These are phyloP conservation scores for Cantharis lateralis DNA, from an alignment of 2,888 invertebrate genomes.

Conservation along the genomic window DNA sequence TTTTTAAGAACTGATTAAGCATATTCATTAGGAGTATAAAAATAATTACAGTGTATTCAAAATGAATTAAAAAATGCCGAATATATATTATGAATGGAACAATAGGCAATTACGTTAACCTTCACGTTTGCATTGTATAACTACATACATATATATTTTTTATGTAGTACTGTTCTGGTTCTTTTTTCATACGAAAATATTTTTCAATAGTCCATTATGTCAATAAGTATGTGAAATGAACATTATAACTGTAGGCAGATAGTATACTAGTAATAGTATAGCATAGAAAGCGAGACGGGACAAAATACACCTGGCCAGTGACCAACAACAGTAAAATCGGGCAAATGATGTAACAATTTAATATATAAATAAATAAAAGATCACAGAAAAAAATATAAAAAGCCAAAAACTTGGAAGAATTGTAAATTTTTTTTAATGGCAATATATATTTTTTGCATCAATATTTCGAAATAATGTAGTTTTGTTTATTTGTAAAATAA, in stretches of 20 bases:
- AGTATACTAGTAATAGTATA: not conserved
- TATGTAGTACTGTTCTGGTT: not conserved
- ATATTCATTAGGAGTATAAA: slow-evolving; percentile 4
- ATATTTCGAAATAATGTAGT: too few species aligned
- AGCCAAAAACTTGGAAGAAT: too few species aligned
- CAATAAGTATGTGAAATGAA: slow-evolving; percentile 3
- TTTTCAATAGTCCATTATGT: slow-evolving; percentile 7
- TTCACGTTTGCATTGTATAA: not conserved
- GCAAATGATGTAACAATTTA: not conserved
- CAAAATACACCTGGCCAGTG: not conserved
- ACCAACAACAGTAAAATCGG: not conserved
- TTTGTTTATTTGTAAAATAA: too few species aligned
- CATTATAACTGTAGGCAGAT: not conserved
- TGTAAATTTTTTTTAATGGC: too few species aligned
- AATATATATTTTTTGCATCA: too few species aligned
- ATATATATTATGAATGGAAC: slow-evolving; percentile 19
- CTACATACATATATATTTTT: not conserved
- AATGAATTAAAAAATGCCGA: slow-evolving; percentile 7
- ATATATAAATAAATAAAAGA: too few species aligned
- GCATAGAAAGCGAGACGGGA: not conserved
- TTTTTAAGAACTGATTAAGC: slow-evolving; percentile 11
- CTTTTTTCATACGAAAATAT: slow-evolving; percentile 3
- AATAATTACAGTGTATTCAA: slow-evolving; percentile 9
- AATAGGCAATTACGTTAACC: slow-evolving; percentile 14
- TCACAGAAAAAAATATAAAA: too few species aligned